phyloP scores from a whole-genome alignment of 1,140 invertebrate genomes.

The Halictus rubicundus region DNA sequence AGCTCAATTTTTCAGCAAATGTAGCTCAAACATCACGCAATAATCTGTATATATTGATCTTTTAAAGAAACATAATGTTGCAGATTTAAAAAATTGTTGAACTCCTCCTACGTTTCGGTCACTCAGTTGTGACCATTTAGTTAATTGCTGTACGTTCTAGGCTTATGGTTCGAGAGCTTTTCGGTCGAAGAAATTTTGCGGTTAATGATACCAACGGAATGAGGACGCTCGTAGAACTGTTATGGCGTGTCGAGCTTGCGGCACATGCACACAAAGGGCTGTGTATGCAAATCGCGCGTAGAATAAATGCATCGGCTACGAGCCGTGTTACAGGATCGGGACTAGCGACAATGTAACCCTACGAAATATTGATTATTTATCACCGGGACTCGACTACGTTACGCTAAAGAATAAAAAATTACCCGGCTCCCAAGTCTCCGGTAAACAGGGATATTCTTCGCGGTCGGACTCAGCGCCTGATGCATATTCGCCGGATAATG shows the following conservation, averaged over 20 bases:
- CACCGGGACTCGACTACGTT: not conserved
- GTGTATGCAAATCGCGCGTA: constrained; percentile 39
- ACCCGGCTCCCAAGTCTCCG: too few species aligned
- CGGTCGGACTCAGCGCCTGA: not conserved
- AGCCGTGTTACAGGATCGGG: constrained; percentile 20
- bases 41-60: too few species aligned
- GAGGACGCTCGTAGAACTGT: constrained; percentile 15
- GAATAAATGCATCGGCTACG: constrained; percentile 21
- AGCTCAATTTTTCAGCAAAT: too few species aligned
- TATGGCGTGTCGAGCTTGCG: constrained; percentile 14
- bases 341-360: not conserved
- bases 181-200: not conserved
- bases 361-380: constrained; percentile 32
- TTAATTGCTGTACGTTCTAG: too few species aligned
- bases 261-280: constrained; percentile 19
- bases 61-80: too few species aligned
- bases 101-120: too few species aligned
- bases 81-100: too few species aligned
- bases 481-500: not conserved
- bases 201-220: constrained; percentile 12
- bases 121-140: too few species aligned
- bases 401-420: constrained; percentile 3
- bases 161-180: too few species aligned
- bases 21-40: too few species aligned
- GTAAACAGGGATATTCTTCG: not conserved